Conservation (phyloP, 1,140 invertebrate species). For the Pseudachorutes palmiensis region DNA sequence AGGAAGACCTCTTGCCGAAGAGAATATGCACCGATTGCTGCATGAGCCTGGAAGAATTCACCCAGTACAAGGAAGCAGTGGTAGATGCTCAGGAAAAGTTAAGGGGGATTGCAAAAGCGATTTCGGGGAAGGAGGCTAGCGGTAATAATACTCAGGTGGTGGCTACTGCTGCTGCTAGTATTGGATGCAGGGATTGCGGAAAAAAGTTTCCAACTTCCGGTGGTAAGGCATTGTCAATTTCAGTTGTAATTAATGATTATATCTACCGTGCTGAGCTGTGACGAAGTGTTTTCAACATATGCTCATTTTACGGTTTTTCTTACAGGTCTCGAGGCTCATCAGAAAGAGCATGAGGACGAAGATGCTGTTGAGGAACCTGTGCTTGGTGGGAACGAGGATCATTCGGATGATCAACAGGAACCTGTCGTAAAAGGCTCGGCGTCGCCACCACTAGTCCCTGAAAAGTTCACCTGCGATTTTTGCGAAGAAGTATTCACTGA, state of each 20-base stretch:
- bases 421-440: neutral
- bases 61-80: slow-evolving; percentile 33
- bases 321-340: slow-evolving; percentile 4
- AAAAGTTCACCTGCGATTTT: slow-evolving; percentile 19
- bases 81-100: slow-evolving; percentile 36
- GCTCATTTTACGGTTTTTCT: neutral
- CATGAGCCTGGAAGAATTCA: slow-evolving; percentile 32
- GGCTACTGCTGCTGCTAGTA: too few relatives aligned
- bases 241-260: neutral
- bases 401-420: neutral
- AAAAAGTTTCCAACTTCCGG: slow-evolving; percentile 15
- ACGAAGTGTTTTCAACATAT: neutral
- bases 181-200: slow-evolving; percentile 25
- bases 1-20: slow-evolving; percentile 36
- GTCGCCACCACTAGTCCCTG: neutral
- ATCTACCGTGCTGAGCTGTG: neutral
- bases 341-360: neutral
- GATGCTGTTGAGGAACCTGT: neutral
- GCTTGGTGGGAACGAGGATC: neutral
- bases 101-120: slow-evolving; percentile 24
- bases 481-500: slow-evolving; percentile 27
- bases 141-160: neutral
- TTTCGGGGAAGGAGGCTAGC: neutral
- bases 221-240: neutral
- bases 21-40: slow-evolving; percentile 37